Conservation (phyloP, 1,140 invertebrate genomes). For the Heliothis subflexa region DNA sequence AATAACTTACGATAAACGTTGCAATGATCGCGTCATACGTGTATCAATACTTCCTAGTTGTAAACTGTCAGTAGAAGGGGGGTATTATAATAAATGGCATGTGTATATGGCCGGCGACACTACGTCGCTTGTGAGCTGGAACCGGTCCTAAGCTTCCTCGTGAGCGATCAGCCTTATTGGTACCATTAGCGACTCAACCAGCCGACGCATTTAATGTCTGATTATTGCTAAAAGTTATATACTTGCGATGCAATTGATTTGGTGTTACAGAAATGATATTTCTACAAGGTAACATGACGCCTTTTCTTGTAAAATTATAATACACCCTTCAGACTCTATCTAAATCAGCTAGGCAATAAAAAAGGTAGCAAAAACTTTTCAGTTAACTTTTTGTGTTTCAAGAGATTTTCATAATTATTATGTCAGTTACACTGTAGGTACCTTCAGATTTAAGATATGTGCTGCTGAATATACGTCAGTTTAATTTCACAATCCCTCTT, state of each 20-base stretch:
- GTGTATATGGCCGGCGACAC: conserved; percentile 68
- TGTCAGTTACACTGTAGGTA: neutral
- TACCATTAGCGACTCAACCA: conserved; percentile 61
- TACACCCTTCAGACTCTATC: neutral
- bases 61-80: conserved; percentile 62
- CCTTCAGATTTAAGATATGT: neutral
- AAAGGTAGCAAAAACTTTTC: neutral
- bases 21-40: conserved; percentile 65
- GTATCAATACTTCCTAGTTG: conserved; percentile 64
- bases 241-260: conserved; percentile 36
- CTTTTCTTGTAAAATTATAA: neutral
- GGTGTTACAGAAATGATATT: neutral
- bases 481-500: conserved; percentile 21
- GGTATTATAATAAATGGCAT: conserved; percentile 75
- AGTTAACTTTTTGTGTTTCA: neutral
- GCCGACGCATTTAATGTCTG: conserved; percentile 44
- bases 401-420: neutral
- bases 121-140: conserved; percentile 62
- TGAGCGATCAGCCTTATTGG: conserved; percentile 69
- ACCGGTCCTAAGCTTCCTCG: conserved; percentile 74
- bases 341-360: neutral
- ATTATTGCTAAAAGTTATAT: conserved; percentile 24
- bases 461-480: neutral
- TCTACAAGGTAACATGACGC: neutral
- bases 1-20: conserved; percentile 51